Conservation (phyloP, 2,888 invertebrate genomes). For the Aphodius sticticus region DNA sequence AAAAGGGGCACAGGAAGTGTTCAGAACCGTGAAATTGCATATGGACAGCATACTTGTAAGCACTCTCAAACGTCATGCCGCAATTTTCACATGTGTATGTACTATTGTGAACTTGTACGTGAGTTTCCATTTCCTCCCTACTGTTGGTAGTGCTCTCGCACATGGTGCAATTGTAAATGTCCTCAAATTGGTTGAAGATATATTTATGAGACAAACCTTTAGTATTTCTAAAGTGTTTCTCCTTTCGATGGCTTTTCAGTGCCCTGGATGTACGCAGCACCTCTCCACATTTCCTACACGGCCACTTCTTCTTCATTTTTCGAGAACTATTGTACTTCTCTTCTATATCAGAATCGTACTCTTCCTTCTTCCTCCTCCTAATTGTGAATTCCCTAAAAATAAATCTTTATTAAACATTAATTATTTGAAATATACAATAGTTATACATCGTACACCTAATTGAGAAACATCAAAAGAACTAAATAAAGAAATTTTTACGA, state of each 20-base stretch:
- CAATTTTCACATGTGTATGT: constrained; percentile 60
- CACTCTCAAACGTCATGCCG: constrained; percentile 50
- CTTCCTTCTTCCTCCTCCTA: neutral
- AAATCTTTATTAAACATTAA: neutral
- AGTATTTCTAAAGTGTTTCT: constrained; percentile 61
- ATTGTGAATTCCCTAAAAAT: neutral
- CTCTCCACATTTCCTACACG: constrained; percentile 62
- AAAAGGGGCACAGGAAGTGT: constrained; percentile 52
- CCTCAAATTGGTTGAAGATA: constrained; percentile 44
- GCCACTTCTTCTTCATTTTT: constrained; percentile 59
- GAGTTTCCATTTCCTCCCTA: constrained; percentile 48
- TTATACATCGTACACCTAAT: neutral
- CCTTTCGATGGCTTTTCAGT: constrained; percentile 61
- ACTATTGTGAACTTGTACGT: constrained; percentile 46
- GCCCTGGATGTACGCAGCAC: constrained; percentile 63
- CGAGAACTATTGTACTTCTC: constrained; percentile 31
- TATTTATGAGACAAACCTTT: constrained; percentile 28
- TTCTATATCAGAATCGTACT: neutral
- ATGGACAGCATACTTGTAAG: constrained; percentile 52
- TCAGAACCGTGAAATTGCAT: constrained; percentile 48
- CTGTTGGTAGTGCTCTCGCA: constrained; percentile 49
- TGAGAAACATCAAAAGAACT: neutral
- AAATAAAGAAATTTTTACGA: no score
- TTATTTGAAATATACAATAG: neutral
- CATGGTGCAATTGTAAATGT: constrained; percentile 50